Conservation (phyloP, 64 coral and sea anemone species). For the Dendrophyllia cribrosa region DNA sequence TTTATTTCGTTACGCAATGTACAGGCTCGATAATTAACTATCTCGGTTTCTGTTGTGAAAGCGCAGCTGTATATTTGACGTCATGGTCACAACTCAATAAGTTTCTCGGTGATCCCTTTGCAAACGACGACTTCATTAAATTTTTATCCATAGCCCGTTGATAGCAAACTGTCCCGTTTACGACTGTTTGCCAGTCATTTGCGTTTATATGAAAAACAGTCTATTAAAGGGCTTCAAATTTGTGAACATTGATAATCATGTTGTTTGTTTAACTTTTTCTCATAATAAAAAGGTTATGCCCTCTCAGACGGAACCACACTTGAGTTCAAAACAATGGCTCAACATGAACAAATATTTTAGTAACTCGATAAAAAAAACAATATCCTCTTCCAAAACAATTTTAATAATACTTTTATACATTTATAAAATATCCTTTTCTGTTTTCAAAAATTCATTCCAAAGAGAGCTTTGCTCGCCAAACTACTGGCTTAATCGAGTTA, state of each 20-base stretch:
- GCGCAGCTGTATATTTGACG: too few relatives aligned
- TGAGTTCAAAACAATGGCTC: not conserved
- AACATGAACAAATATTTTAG: constrained; percentile 35
- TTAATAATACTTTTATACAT: too few relatives aligned
- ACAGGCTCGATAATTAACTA: too few relatives aligned
- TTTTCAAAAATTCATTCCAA: not conserved
- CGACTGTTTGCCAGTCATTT: not conserved
- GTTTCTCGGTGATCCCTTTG: too few relatives aligned
- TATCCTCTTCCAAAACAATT: not conserved
- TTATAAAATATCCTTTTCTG: not conserved
- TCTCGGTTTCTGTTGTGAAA: too few relatives aligned
- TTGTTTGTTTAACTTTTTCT: constrained; percentile 5
- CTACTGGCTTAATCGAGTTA: too few relatives aligned
- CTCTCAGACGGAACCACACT: not conserved
- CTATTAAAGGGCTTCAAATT: not conserved
- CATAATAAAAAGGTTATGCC: constrained; percentile 3
- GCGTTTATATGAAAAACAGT: not conserved
- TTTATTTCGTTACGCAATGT: too few relatives aligned
- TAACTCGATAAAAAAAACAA: not conserved
- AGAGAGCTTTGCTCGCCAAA: too few relatives aligned
- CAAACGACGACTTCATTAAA: too few relatives aligned
- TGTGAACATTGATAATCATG: not conserved
- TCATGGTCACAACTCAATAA: too few relatives aligned
- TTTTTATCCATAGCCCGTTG: too few relatives aligned
- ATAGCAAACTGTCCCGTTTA: too few relatives aligned